A percentile compares a stretch with the other conserved stretches of the same genome.
phyloP scores from a whole-genome alignment of 2,888 invertebrate genomes.

The Lordiphosa fenestrarum region DNA sequence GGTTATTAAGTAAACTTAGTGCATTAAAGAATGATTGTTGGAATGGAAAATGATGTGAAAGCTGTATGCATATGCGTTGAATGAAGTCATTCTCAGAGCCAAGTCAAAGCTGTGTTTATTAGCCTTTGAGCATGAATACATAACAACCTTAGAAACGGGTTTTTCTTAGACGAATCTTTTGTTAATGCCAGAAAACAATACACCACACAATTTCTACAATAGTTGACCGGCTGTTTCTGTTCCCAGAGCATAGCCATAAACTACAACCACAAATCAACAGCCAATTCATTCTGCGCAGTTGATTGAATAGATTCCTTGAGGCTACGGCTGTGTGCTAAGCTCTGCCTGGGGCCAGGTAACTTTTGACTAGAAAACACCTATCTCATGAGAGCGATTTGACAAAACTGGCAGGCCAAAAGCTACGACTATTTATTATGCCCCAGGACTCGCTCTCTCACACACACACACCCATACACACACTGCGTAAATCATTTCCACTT shows the following conservation, averaged over 20 bases:
- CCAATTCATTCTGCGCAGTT: constrained; percentile 30
- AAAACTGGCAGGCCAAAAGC: constrained; percentile 67
- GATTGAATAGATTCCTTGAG: constrained; percentile 57
- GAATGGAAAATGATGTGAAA: too few relatives aligned
- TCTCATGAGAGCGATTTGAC: constrained; percentile 64
- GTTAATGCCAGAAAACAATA: too few relatives aligned
- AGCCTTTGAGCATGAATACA: too few relatives aligned
- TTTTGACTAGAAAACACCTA: constrained; percentile 51
- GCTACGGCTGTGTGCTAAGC: constrained; percentile 4
- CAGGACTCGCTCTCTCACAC: constrained; percentile 15
- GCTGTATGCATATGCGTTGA: too few relatives aligned
- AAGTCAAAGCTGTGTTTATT: too few relatives aligned
- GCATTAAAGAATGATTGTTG: too few relatives aligned
- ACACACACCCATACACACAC: constrained; percentile 37
- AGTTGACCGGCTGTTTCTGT: constrained; percentile 1
- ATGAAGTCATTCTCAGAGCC: too few relatives aligned
- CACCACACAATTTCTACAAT: too few relatives aligned
- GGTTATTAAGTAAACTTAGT: too few relatives aligned
- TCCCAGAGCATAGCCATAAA: not conserved
- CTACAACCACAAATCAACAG: constrained; percentile 30
- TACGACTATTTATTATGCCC: constrained; percentile 65
- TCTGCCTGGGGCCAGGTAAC: constrained; percentile 37
- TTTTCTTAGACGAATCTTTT: too few relatives aligned
- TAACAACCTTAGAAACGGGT: too few relatives aligned
- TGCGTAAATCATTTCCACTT: constrained; percentile 74